phyloP scores from a whole-genome alignment of 2,113 vertebrate genomes.

The Hippopotamus amphibius region DNA sequence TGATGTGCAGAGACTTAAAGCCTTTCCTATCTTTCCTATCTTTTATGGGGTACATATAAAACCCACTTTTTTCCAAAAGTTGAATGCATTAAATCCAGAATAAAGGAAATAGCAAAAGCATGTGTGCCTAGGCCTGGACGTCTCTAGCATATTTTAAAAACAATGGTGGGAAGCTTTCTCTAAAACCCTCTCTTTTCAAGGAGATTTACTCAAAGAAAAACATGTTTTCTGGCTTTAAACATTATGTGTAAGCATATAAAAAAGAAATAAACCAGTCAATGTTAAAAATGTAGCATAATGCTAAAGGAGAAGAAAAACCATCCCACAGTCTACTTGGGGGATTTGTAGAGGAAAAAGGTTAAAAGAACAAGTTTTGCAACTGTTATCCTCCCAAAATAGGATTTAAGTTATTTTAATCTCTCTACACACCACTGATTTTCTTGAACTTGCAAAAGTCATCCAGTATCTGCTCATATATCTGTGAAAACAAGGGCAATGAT shows the following conservation, averaged over 20 bases:
- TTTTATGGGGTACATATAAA: background rate
- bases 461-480: conserved; percentile 59
- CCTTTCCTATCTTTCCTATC: background rate
- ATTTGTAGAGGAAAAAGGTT: background rate
- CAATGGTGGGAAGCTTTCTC: background rate
- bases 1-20: background rate
- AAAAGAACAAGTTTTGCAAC: background rate
- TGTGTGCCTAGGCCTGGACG: background rate
- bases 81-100: conserved; percentile 74
- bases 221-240: background rate
- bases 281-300: background rate
- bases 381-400: conserved; percentile 29
- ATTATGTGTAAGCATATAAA: background rate
- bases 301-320: conserved; percentile 6
- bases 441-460: conserved; percentile 71
- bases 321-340: background rate
- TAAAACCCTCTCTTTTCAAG: background rate
- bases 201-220: background rate
- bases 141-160: conserved; percentile 56
- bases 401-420: conserved; percentile 54
- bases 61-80: background rate
- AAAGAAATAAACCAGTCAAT: background rate
- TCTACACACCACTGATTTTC: background rate
- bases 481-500: conserved; percentile 65
- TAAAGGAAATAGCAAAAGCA: conserved; percentile 68